These are phyloP conservation scores for Carpatolechia fugitivella DNA, from an alignment of 2,888 invertebrate genomes.

Conservation along the genomic window DNA sequence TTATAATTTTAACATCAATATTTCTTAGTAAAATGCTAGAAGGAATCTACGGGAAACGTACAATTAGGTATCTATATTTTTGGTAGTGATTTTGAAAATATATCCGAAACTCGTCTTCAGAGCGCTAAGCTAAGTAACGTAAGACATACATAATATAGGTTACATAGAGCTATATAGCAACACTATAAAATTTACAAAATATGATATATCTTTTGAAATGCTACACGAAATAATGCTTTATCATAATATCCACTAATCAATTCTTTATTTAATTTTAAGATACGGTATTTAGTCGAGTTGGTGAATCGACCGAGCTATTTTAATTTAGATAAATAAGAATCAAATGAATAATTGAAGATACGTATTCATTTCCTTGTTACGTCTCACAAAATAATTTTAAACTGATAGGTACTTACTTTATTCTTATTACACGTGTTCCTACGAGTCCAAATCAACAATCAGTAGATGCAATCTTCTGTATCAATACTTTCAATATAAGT, in stretches of 20 bases:
- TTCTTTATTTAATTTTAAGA: slow-evolving; percentile 45
- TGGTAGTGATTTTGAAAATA: slow-evolving; percentile 1
- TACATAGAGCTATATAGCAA: slow-evolving; percentile 72
- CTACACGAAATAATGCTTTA: slow-evolving; percentile 73
- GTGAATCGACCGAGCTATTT: not conserved
- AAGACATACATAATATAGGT: slow-evolving; percentile 68
- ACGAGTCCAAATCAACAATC: not conserved
- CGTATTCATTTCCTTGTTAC: not conserved
- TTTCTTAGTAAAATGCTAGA: not conserved
- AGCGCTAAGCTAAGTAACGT: slow-evolving; percentile 74
- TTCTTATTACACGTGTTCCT: not conserved
- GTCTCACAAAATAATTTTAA: not conserved
- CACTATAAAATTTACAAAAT: slow-evolving; percentile 80
- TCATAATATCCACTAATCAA: slow-evolving; percentile 71
- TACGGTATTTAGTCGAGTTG: not conserved
- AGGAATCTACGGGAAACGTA: not conserved
- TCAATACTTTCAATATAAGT: no score
- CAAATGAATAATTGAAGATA: no score
- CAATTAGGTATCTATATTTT: not conserved
- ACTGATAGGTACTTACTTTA: not conserved
- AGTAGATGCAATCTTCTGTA: not conserved
- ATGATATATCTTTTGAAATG: slow-evolving; percentile 77
- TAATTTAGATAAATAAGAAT: no score
- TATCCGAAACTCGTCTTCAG: slow-evolving; percentile 58
- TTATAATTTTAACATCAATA: not conserved